Base-by-base conservation (phyloP, 2,888 invertebrate species). In the Acanthosoma haemorrhoidale region DNA sequence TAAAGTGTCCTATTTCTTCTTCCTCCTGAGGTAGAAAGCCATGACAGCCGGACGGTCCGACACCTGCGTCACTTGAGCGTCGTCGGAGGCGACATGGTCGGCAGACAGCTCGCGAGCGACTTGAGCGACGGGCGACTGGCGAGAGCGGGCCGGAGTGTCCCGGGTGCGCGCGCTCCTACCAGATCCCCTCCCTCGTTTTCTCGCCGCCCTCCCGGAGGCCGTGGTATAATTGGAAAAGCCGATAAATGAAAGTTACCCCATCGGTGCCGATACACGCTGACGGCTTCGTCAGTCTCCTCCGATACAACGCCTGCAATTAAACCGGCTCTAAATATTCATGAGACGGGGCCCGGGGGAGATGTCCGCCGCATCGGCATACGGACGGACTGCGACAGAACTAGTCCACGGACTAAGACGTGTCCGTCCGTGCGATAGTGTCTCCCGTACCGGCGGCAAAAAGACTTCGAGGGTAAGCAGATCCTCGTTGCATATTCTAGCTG, bases 11-110 rank as follows among this genome's bases (percentile, higher is more conserved):
- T 70, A 72, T 75, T 75, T 75, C 73, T 75, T 75, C 63, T 74
- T 75, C 38, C 73, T 77, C 78, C 77, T 76, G 78, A 80, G 79
- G 79, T 78, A 79, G 80, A 80, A 73, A 69, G 80, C 80, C 80
- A 81, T 81, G 80, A 79, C 80, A 80, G 80, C 79, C 78, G 79
- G 79, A 79, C 79, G 80, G 79, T 79, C 59, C 11, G n/a, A 15
- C 32, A 43, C 57, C 68, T 80, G 79, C 64, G 72, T 72, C 72
- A 72, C 70, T 72, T 70, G 63, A 70, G 41, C 38, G 70, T 34
- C 6, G 69, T 59, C 29, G 16, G 1, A 11, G 8, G 32, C 59
- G 16, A 34, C 34, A 34, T 59, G 59, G 16, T 36, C 36, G 36
- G 13, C 8, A 6, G 36, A 36, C 36, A 13, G 13, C 36, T 13